Percentiles rank a stretch among this genome's conserved stretches.
These are phyloP conservation scores for Archips crataeganus DNA, from an alignment of 2,888 invertebrate genomes.

Conservation along the genomic window DNA sequence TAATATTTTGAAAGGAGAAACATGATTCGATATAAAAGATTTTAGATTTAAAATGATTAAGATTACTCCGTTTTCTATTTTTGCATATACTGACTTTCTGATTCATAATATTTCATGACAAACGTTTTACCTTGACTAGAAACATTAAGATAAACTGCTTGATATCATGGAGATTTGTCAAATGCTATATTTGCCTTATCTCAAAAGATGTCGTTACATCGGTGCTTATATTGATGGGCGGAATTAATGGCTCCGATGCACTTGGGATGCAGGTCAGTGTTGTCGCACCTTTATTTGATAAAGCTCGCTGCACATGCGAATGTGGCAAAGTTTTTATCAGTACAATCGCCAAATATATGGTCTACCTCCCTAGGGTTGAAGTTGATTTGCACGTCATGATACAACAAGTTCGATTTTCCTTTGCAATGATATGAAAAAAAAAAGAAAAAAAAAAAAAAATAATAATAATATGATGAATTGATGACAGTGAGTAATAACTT, in stretches of 20 bases:
- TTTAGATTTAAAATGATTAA: no score
- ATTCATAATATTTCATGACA: not conserved
- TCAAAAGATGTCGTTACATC: conserved; percentile 31
- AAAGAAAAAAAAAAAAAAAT: no score
- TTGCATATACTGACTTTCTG: not conserved
- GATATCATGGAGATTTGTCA: conserved; percentile 7
- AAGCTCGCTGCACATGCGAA: not conserved
- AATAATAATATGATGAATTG: no score
- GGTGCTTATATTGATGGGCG: conserved; percentile 25
- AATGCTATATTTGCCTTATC: conserved; percentile 24
- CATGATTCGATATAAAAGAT: no score
- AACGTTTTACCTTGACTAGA: not conserved
- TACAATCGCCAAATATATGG: no score
- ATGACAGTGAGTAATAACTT: no score
- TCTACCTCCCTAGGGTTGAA: no score
- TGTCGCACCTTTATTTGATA: conserved; percentile 7
- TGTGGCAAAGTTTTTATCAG: no score
- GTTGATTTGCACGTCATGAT: no score
- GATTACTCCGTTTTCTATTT: not conserved
- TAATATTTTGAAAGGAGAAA: no score
- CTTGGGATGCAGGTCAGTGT: conserved; percentile 55
- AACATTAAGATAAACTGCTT: not conserved
- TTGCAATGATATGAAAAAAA: no score
- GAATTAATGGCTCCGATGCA: conserved; percentile 59
- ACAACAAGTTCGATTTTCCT: no score